Base-by-base conservation (phyloP, 1,140 invertebrate species). In the Bombus sibiricus region DNA sequence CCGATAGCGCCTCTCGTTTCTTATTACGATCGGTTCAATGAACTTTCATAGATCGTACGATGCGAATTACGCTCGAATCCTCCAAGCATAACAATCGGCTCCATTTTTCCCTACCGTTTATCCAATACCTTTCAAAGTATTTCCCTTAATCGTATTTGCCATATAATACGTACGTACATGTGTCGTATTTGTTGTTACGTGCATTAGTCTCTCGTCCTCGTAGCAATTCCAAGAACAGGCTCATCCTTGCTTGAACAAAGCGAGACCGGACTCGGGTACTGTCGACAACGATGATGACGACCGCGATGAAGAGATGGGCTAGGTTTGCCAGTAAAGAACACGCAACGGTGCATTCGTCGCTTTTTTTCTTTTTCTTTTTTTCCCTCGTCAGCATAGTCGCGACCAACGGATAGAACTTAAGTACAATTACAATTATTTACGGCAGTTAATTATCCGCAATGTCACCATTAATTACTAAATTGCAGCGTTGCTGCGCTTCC, bases 391-490 rank as follows among this genome's bases (percentile, higher is more conserved):
- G 41, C 47, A 68, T 37, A 83, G 47, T 53, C 32, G 83, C 80
- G 79, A 85, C 81, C 83, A 89, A 82, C 90, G 89, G 87, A 83
- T 89, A 86, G 85, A 87, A 88, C 89, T 91, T 88, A 90, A 91
- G 85, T 88, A 93, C 91, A 92, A 90, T 93, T 86, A 91, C 92
- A 93, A 94, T 94, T 93, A 93, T 92, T 88, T 86, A 89, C 91
- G 92, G 83, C 89, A 90, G 82, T 92, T 93, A 94, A 93, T 94
- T 94, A 94, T 90, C 89, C 86, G 88, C 89, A 92, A 93, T 92
- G 92, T 94, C 92, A 91, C 92, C 92, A 94, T 94, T 93, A 94
- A 95, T 94, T 94, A 93, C 89, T 93, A 94, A 94, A 95, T 94
- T 92, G 90, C 92, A 86, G 90, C 89, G 88, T 88, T 77, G 59